These are phyloP conservation scores for Corynorhinus townsendii DNA, from an alignment of 2,113 vertebrate genomes.

Conservation along the genomic window DNA sequence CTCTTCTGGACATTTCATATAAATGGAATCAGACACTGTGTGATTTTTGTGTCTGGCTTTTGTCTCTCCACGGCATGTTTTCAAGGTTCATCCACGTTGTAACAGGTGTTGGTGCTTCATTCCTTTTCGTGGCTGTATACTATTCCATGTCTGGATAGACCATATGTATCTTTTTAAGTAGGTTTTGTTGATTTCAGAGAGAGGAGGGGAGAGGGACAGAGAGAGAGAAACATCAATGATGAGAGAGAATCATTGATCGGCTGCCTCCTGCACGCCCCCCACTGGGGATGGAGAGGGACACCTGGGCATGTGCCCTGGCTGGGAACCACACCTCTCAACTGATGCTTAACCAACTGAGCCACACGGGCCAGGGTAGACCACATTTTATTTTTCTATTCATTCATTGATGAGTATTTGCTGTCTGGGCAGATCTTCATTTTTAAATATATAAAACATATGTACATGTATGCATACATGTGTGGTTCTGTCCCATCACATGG, in stretches of 20 bases:
- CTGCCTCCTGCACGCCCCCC: too few relatives aligned
- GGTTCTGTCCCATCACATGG: neutral
- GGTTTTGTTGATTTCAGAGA: too few relatives aligned
- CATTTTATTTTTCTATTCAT: neutral
- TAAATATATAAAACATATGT: neutral
- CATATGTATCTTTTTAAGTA: too few relatives aligned
- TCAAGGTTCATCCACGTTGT: fast-evolving
- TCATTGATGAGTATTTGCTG: neutral
- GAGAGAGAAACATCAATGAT: too few relatives aligned
- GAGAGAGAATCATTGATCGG: too few relatives aligned
- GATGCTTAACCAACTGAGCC: too few relatives aligned
- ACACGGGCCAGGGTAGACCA: too few relatives aligned
- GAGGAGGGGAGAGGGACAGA: too few relatives aligned
- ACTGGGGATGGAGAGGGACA: too few relatives aligned
- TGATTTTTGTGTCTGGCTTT: neutral
- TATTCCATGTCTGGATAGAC: neutral
- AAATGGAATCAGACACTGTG: fast-evolving
- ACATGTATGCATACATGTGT: neutral
- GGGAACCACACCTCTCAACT: too few relatives aligned
- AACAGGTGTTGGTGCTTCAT: fast-evolving
- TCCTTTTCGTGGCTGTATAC: neutral
- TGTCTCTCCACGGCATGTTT: fast-evolving
- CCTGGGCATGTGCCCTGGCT: too few relatives aligned
- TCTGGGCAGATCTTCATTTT: neutral
- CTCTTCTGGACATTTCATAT: neutral